Percentiles rank a stretch among this genome's conserved stretches.
phyloP scores from a whole-genome alignment of 2,888 invertebrate species.

The Agriopis marginaria region DNA sequence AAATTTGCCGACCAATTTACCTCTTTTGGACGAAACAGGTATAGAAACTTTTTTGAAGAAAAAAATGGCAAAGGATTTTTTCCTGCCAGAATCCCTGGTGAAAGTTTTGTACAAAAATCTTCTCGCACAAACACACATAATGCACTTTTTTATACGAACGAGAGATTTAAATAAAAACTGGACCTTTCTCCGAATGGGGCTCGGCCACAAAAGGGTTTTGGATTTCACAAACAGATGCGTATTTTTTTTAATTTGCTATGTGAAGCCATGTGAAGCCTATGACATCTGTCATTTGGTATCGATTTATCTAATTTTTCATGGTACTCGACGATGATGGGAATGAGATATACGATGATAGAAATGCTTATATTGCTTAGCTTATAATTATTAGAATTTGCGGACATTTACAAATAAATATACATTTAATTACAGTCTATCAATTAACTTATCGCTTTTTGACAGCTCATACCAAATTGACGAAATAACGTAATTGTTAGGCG shows the following conservation, averaged over 20 bases:
- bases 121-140: slow-evolving; percentile 65
- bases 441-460: too few relatives aligned
- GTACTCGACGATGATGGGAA: slow-evolving; percentile 30
- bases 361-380: not conserved
- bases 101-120: slow-evolving; percentile 78
- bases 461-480: too few relatives aligned
- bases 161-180: slow-evolving; percentile 63
- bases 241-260: slow-evolving; percentile 54
- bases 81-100: slow-evolving; percentile 64
- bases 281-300: slow-evolving; percentile 43
- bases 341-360: too few relatives aligned
- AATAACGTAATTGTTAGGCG: too few relatives aligned
- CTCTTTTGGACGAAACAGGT: slow-evolving; percentile 62
- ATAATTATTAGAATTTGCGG: not conserved
- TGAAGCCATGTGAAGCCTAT: slow-evolving; percentile 37
- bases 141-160: slow-evolving; percentile 64
- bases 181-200: slow-evolving; percentile 68
- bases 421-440: not conserved
- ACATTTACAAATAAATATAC: not conserved
- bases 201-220: slow-evolving; percentile 80
- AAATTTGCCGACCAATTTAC: slow-evolving; percentile 53
- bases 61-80: slow-evolving; percentile 37
- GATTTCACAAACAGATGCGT: slow-evolving; percentile 76
- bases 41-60: slow-evolving; percentile 52
- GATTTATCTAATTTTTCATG: slow-evolving; percentile 37